A percentile compares a stretch with the other conserved stretches of the same genome.
Evolutionary conservation across 2,797 vertebrate species (phyloP).

Genomic region (Sebastes jordani): DNA sequence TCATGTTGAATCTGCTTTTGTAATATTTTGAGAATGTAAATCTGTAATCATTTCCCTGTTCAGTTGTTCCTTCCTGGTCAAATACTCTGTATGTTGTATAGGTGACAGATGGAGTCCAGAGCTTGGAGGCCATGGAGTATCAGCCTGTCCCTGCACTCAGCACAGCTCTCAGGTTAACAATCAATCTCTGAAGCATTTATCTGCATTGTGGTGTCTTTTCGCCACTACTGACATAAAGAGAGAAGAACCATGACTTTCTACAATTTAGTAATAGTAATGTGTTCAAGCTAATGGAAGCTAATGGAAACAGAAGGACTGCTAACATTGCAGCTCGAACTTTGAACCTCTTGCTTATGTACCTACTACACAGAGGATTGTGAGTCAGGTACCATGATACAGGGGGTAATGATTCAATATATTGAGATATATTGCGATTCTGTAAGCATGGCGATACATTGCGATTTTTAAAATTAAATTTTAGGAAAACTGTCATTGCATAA

Average conservation of each 20-base stretch:
- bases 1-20: not conserved
- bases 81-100: constrained; percentile 50
- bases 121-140: constrained; percentile 95
- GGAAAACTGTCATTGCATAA: no score
- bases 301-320: not conserved
- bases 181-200: not conserved
- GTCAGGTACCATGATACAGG: no score
- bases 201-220: not conserved
- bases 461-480: no score
- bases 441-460: rapidly evolving
- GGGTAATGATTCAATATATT: no score
- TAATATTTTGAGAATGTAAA: not conserved
- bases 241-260: not conserved
- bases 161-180: constrained; percentile 76
- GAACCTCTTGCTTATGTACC: no score
- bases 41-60: not conserved
- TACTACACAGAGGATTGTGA: no score
- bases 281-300: no score
- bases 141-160: constrained; percentile 86
- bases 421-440: no score
- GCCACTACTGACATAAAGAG: not conserved
- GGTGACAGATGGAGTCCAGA: constrained; percentile 93
- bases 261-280: not conserved
- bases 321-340: no score
- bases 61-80: not conserved